These are phyloP conservation scores for Battus philenor DNA, from an alignment of 1,140 invertebrate species.

Conservation along the genomic window DNA sequence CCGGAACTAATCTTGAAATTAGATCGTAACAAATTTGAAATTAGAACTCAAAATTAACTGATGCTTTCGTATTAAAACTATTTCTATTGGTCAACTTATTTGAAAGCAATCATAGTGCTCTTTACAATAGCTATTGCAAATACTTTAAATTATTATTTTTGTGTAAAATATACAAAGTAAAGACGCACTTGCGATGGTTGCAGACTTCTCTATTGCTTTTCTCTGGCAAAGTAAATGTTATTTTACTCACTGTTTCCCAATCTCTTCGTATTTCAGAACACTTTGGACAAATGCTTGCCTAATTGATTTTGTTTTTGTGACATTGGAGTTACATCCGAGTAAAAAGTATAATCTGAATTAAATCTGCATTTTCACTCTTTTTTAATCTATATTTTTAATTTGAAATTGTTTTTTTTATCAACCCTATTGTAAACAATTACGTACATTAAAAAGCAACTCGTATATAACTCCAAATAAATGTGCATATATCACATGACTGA, in stretches of 20 bases:
- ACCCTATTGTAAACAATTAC: neutral
- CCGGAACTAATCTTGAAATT: no score
- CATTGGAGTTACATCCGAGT: conserved; percentile 39
- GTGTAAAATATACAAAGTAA: conserved; percentile 26
- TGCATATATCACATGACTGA: conserved; percentile 42
- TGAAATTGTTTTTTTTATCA: no score
- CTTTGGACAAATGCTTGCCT: conserved; percentile 55
- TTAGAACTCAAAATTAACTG: no score
- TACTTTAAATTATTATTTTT: conserved; percentile 4
- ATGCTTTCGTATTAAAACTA: no score
- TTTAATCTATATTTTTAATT: no score
- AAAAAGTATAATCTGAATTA: no score
- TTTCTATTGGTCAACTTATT: no score
- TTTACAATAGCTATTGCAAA: conserved; percentile 26
- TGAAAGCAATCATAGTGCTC: conserved; percentile 29
- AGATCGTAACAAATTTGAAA: no score
- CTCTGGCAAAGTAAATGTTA: conserved; percentile 31
- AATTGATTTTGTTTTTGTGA: conserved; percentile 41
- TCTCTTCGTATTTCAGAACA: conserved; percentile 36
- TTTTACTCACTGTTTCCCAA: conserved; percentile 39
- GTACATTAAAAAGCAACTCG: conserved; percentile 14
- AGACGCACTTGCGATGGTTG: conserved; percentile 41
- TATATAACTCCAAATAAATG: conserved; percentile 38
- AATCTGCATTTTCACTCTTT: no score
- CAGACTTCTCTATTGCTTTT: conserved; percentile 50